Percentiles rank a stretch among this genome's conserved stretches.
These are phyloP conservation scores for Stratiomys singularior DNA, from an alignment of 2,888 invertebrate species.

Conservation along the genomic window DNA sequence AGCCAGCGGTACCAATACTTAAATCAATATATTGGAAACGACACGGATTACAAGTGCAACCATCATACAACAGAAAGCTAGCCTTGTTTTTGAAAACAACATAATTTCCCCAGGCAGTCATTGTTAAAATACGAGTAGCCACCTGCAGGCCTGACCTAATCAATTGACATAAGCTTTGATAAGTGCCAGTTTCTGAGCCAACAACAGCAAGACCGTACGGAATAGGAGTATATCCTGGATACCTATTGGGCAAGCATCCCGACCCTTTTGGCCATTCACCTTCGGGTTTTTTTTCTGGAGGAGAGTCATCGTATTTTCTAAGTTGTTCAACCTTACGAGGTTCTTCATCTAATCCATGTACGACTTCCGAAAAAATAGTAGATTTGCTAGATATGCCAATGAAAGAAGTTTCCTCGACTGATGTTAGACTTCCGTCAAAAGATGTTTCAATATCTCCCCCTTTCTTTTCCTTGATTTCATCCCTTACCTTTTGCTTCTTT, in stretches of 20 bases:
- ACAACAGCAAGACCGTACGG: constrained; percentile 59
- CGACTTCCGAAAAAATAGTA: background rate
- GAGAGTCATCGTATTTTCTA: background rate
- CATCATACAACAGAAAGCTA: constrained; percentile 59
- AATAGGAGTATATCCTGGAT: constrained; percentile 58
- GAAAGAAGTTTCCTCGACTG: background rate
- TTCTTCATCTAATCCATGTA: no score
- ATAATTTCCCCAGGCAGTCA: constrained; percentile 64
- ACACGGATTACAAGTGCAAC: constrained; percentile 62
- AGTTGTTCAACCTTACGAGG: background rate
- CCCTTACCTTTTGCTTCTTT: background rate
- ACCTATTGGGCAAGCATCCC: constrained; percentile 55
- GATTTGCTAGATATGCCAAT: background rate
- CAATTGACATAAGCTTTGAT: constrained; percentile 59
- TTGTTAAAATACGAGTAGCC: constrained; percentile 60
- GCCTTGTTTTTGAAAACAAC: constrained; percentile 59
- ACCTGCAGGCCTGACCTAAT: constrained; percentile 58
- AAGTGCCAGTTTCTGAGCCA: constrained; percentile 63
- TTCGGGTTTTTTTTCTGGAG: background rate
- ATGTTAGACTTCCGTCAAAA: background rate
- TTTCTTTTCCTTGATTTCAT: background rate
- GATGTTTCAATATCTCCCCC: background rate
- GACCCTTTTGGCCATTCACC: constrained; percentile 20
- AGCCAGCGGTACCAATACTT: constrained; percentile 61
- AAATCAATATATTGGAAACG: constrained; percentile 62